Conservation (phyloP, 30 jellyfish, hydroid and myxozoan genomes). For the Aurelia sp. region DNA sequence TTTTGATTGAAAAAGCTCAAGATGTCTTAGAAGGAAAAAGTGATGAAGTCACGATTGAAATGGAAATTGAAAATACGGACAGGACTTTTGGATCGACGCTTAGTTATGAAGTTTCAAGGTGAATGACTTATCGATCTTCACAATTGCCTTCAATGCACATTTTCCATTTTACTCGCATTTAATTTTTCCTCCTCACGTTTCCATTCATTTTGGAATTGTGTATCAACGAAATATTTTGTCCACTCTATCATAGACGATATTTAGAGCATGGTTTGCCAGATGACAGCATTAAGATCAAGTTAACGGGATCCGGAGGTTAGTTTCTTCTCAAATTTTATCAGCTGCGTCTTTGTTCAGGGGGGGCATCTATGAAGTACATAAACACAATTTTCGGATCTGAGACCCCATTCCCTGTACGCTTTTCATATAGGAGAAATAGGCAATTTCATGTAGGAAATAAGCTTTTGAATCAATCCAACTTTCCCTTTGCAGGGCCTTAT, state of each 20-base stretch:
- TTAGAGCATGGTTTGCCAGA: slow-evolving; percentile 78
- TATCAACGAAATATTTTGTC: background rate
- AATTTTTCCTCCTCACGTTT: background rate
- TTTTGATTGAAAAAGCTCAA: slow-evolving; percentile 53
- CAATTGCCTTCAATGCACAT: background rate
- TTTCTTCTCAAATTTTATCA: too few relatives aligned
- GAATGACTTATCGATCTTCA: background rate
- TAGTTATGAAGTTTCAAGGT: slow-evolving; percentile 83
- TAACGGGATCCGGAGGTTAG: slow-evolving; percentile 79
- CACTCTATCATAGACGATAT: slow-evolving; percentile 23
- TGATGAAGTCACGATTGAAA: slow-evolving; percentile 55
- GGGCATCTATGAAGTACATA: too few relatives aligned
- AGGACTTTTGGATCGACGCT: slow-evolving; percentile 83
- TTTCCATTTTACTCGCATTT: background rate
- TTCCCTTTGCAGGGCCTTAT: too few relatives aligned
- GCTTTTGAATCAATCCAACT: too few relatives aligned
- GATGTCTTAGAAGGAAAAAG: slow-evolving; percentile 66
- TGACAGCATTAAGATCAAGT: slow-evolving; percentile 65
- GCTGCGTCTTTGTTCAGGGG: too few relatives aligned
- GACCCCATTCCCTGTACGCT: too few relatives aligned
- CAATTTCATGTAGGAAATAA: too few relatives aligned
- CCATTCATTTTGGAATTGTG: too few relatives aligned
- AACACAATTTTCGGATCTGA: too few relatives aligned
- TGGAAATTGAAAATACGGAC: slow-evolving; percentile 75
- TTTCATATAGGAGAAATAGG: too few relatives aligned